These are phyloP conservation scores for Podargus strigoides DNA, from an alignment of 2,797 vertebrate species.

Conservation along the genomic window DNA sequence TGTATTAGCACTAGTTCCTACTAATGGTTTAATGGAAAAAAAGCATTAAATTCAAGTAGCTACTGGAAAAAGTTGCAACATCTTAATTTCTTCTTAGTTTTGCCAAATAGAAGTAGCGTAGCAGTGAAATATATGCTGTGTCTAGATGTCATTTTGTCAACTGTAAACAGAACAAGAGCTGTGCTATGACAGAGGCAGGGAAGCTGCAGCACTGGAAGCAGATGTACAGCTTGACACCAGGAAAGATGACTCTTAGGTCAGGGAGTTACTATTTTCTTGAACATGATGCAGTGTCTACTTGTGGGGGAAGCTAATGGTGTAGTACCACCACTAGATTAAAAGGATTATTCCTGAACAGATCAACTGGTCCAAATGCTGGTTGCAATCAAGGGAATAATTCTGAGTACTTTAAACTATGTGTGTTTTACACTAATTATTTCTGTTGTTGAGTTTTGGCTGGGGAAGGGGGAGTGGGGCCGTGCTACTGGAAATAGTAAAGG, in stretches of 20 bases:
- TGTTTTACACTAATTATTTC: not conserved
- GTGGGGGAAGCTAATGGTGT: not conserved
- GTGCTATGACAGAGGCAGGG: not conserved
- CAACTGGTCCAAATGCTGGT: not conserved
- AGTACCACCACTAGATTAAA: not conserved
- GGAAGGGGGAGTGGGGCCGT: not conserved
- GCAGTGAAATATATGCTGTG: not conserved
- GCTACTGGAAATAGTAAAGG: not conserved
- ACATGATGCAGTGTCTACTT: not conserved
- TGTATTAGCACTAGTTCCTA: not conserved
- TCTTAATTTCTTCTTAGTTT: not conserved
- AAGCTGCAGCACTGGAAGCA: not conserved
- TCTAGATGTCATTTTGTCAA: not conserved
- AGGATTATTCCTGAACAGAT: not conserved
- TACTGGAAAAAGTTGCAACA: not conserved
- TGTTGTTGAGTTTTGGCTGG: not conserved
- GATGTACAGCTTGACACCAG: not conserved
- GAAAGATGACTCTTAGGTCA: not conserved
- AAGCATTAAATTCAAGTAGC: not conserved
- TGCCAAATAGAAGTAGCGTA: not conserved
- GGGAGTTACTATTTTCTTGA: not conserved
- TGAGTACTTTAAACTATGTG: fast-evolving
- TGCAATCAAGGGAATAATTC: not conserved
- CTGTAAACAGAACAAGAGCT: not conserved
- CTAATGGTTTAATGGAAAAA: not conserved